These are phyloP conservation scores for Cydia fagiglandana DNA, from an alignment of 1,140 invertebrate species.

Conservation along the genomic window DNA sequence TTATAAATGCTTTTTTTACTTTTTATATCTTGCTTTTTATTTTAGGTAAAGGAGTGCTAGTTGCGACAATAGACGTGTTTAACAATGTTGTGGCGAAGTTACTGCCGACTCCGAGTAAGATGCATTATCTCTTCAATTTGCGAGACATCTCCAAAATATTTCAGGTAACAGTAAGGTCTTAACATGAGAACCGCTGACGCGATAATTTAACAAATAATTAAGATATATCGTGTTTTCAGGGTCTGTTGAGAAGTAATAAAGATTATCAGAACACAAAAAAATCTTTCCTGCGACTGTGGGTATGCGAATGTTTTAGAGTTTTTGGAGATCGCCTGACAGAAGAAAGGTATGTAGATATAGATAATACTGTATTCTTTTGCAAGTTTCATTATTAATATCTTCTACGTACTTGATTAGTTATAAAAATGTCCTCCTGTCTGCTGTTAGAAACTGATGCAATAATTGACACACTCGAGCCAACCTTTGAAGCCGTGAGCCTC, in stretches of 20 bases:
- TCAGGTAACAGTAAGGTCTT: slow-evolving; percentile 70
- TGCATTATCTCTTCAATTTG: slow-evolving; percentile 93
- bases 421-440: no score
- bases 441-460: no score
- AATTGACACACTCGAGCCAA: no score
- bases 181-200: background rate
- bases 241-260: slow-evolving; percentile 86
- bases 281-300: slow-evolving; percentile 87
- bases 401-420: no score
- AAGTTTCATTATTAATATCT: no score
- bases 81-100: slow-evolving; percentile 84
- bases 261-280: slow-evolving; percentile 86
- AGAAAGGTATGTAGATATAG: slow-evolving; percentile 78
- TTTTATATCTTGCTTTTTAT: background rate
- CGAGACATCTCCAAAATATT: slow-evolving; percentile 90
- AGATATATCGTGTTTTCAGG: slow-evolving; percentile 74
- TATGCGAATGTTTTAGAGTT: slow-evolving; percentile 90
- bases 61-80: slow-evolving; percentile 88
- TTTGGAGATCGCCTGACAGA: slow-evolving; percentile 90
- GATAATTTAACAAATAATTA: background rate
- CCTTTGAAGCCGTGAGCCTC: no score
- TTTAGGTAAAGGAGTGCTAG: slow-evolving; percentile 68
- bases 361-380: slow-evolving; percentile 11
- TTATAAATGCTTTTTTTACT: background rate
- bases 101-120: slow-evolving; percentile 91